A percentile compares a stretch with the other conserved stretches of the same genome.
Evolutionary conservation across 2,113 vertebrate species (phyloP).

Genomic region (Nibea albiflora): DNA sequence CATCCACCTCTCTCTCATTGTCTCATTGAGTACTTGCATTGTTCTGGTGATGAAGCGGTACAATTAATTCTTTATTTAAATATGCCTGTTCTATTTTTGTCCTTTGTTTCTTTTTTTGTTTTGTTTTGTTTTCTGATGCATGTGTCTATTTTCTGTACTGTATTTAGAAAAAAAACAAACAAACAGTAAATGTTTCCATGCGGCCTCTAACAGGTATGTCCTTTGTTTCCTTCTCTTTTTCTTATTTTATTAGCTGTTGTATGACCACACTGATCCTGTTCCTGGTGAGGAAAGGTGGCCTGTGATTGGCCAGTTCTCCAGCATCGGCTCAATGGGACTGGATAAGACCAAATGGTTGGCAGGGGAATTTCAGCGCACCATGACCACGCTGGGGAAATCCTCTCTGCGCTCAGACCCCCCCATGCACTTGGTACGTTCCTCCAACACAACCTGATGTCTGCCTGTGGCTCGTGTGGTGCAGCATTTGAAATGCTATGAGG

Average conservation of each 20-base stretch:
- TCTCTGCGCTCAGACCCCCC: constrained; percentile 75
- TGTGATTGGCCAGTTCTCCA: constrained; percentile 95
- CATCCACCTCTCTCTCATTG: too few relatives aligned
- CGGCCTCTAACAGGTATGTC: too few relatives aligned
- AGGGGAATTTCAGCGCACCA: constrained; percentile 92
- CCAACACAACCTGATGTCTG: neutral
- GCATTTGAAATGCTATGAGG: neutral
- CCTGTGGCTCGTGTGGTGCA: neutral
- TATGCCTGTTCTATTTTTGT: too few relatives aligned
- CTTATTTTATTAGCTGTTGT: constrained; percentile 80
- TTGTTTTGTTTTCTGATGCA: too few relatives aligned
- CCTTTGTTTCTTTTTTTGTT: neutral
- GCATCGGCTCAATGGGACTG: constrained; percentile 94
- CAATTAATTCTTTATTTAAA: too few relatives aligned
- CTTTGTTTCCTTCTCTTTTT: neutral
- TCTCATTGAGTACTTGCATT: too few relatives aligned
- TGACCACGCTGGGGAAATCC: constrained; percentile 83
- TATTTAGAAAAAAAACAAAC: too few relatives aligned
- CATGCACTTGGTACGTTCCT: constrained; percentile 87
- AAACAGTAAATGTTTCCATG: too few relatives aligned
- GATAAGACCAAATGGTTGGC: constrained; percentile 95
- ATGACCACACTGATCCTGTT: constrained; percentile 74
- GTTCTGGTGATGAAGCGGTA: too few relatives aligned
- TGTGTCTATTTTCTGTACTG: too few relatives aligned
- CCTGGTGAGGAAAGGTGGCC: constrained; percentile 87